phyloP scores from a whole-genome alignment of 2,113 vertebrate genomes.

The Genyomyrus donnyi region DNA sequence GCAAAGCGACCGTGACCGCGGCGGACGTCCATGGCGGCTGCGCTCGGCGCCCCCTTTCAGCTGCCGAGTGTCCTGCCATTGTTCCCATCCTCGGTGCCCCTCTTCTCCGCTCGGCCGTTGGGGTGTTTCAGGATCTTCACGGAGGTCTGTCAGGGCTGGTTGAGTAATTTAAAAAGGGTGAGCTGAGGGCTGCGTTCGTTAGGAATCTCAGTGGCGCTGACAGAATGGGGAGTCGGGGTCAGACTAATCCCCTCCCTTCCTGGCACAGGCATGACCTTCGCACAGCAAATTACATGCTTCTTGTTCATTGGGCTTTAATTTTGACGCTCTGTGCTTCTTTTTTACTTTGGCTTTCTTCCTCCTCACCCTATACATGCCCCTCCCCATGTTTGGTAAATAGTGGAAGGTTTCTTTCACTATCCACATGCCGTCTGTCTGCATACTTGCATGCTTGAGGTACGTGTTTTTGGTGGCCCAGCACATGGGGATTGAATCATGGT shows the following conservation, averaged over 20 bases:
- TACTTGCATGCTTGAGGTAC: not conserved
- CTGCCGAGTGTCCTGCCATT: conserved; percentile 47
- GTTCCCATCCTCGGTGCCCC: conserved; percentile 23
- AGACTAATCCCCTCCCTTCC: conserved; percentile 28
- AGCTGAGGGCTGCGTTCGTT: conserved; percentile 60
- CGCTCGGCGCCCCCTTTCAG: conserved; percentile 19
- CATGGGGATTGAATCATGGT: not conserved
- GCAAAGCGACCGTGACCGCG: conserved; percentile 43
- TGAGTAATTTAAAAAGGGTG: conserved; percentile 69
- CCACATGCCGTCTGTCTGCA: conserved; percentile 7
- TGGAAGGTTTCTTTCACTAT: not conserved
- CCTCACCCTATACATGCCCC: not conserved
- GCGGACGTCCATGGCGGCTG: conserved; percentile 32
- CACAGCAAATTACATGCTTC: not conserved
- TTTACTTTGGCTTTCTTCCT: not conserved
- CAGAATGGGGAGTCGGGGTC: not conserved
- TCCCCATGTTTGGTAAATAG: not conserved
- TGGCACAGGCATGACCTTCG: conserved; percentile 2
- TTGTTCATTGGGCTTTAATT: not conserved
- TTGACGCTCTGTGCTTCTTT: not conserved
- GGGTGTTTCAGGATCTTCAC: conserved; percentile 45
- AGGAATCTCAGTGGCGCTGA: conserved; percentile 41
- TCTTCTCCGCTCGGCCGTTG: conserved; percentile 28
- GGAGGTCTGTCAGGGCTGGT: conserved; percentile 64
- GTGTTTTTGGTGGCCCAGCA: not conserved